Percentiles rank a stretch among this genome's conserved stretches.
phyloP scores from a whole-genome alignment of 1,140 invertebrate genomes.

The Brachystomella parvula region DNA sequence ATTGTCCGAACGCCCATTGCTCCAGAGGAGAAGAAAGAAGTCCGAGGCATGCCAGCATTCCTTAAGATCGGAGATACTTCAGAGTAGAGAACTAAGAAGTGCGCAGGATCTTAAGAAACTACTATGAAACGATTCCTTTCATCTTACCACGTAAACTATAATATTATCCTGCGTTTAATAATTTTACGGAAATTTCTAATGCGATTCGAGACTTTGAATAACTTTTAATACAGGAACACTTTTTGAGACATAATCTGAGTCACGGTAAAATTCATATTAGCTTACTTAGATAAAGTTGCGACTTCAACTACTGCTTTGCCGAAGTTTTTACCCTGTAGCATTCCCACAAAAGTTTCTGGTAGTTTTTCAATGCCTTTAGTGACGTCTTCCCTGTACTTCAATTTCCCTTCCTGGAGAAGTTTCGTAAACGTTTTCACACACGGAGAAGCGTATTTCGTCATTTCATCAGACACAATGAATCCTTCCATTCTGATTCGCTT shows the following conservation, averaged over 20 bases:
- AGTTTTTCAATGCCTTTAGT: constrained; percentile 57
- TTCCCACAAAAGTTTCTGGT: constrained; percentile 52
- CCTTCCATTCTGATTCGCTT: not conserved
- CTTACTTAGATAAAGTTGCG: too few species aligned
- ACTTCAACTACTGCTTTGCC: constrained; percentile 55
- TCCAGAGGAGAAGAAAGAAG: not conserved
- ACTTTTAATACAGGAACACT: too few species aligned
- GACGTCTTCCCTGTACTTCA: constrained; percentile 53
- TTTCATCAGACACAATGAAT: constrained; percentile 1
- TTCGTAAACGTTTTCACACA: not conserved
- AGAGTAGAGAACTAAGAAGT: too few species aligned
- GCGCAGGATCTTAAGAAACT: too few species aligned
- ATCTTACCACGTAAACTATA: too few species aligned
- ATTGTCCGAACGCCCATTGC: not conserved
- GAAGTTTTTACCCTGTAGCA: constrained; percentile 53
- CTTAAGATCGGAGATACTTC: too few species aligned
- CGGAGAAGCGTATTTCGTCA: not conserved
- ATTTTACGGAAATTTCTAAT: too few species aligned
- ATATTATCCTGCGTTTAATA: too few species aligned
- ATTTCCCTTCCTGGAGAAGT: constrained; percentile 45
- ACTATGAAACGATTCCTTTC: too few species aligned
- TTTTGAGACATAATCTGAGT: too few species aligned
- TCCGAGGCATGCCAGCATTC: not conserved
- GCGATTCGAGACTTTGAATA: too few species aligned
- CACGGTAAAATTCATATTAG: too few species aligned